Conservation (phyloP, 2,797 vertebrate genomes). For the Aselliscus stoliczkanus region DNA sequence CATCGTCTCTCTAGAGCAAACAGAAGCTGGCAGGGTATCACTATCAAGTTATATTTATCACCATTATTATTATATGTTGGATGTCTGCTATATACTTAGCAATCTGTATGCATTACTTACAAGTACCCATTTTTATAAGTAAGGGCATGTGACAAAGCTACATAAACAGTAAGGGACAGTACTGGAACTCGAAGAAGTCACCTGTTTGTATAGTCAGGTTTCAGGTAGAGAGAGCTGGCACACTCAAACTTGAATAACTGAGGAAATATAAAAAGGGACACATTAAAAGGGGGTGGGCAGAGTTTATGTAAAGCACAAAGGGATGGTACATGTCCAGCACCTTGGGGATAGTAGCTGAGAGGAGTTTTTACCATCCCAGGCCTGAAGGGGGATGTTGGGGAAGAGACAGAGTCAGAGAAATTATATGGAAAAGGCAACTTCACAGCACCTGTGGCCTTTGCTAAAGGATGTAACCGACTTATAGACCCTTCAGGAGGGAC, state of each 20-base stretch:
- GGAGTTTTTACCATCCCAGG: not conserved
- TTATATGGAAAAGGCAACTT: not conserved
- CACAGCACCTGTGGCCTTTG: not conserved
- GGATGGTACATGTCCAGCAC: not conserved
- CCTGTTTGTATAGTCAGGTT: not conserved
- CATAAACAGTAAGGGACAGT: not conserved
- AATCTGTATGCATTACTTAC: not conserved
- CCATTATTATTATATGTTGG: fast-evolving
- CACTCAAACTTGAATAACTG: not conserved
- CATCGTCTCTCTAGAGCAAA: not conserved
- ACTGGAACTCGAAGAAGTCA: not conserved
- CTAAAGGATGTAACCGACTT: not conserved
- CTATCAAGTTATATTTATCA: not conserved
- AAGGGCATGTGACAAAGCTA: not conserved
- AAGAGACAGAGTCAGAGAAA: not conserved
- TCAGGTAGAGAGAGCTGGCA: not conserved
- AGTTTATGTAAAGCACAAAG: not conserved
- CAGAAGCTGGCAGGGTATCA: not conserved
- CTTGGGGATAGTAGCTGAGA: not conserved
- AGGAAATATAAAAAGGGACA: not conserved
- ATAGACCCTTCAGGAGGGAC: not conserved
- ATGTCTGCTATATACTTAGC: not conserved
- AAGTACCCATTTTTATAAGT: not conserved
- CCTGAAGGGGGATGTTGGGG: not conserved
- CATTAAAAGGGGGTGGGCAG: not conserved